Conservation (phyloP, 2,888 invertebrate genomes). For the Charanyca ferruginea region DNA sequence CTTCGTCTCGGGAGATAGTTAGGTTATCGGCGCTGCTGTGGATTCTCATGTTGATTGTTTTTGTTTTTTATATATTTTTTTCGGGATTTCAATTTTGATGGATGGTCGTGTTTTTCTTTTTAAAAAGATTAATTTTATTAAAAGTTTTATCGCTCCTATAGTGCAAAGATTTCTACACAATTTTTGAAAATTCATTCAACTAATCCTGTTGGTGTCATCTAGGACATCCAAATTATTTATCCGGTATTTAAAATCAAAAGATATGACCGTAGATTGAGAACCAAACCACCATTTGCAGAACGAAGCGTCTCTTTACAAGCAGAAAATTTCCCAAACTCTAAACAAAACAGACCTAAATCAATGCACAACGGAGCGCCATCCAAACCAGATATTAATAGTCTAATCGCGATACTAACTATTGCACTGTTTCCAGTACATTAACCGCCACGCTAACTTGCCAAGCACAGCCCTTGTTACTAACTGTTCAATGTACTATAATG, state of each 20-base stretch:
- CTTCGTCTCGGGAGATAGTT: slow-evolving; percentile 68
- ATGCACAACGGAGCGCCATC: slow-evolving; percentile 55
- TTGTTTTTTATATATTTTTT: slow-evolving; percentile 50
- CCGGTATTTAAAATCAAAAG: background rate
- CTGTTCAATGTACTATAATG: slow-evolving; percentile 66
- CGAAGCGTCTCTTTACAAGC: background rate
- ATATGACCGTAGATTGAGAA: background rate
- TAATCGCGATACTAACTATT: slow-evolving; percentile 67
- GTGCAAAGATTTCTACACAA: background rate
- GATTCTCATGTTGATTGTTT: slow-evolving; percentile 64
- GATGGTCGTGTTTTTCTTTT: slow-evolving; percentile 3
- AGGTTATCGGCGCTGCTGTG: slow-evolving; percentile 66
- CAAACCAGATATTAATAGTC: slow-evolving; percentile 62
- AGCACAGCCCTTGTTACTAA: slow-evolving; percentile 59
- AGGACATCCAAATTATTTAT: background rate
- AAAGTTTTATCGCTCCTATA: background rate
- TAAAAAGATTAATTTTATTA: background rate
- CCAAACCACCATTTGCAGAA: background rate
- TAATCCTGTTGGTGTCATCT: background rate
- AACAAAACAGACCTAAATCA: slow-evolving; percentile 51
- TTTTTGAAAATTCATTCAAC: background rate
- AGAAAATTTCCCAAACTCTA: background rate
- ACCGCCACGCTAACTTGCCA: slow-evolving; percentile 59
- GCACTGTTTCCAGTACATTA: slow-evolving; percentile 66
- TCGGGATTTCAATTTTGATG: slow-evolving; percentile 36